These are phyloP conservation scores for Hyles euphorbiae DNA, from an alignment of 1,140 invertebrate genomes.

Conservation along the genomic window DNA sequence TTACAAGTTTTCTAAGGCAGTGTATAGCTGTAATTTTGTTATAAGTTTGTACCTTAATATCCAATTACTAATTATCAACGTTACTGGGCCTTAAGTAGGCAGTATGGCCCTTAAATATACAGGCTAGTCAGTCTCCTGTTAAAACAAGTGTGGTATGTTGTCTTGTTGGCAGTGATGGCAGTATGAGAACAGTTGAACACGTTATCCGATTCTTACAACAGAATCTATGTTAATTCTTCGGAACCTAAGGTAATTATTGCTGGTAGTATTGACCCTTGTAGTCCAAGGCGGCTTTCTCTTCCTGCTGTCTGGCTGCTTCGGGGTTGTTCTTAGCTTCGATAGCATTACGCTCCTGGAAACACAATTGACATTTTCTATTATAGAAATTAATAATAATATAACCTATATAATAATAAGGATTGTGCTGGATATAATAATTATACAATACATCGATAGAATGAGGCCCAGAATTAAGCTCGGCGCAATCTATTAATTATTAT, in stretches of 20 bases:
- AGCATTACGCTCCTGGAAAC: slow-evolving; percentile 69
- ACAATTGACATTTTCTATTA: too few relatives aligned
- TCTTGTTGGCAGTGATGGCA: background rate
- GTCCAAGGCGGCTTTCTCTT: slow-evolving; percentile 74
- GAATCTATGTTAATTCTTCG: background rate
- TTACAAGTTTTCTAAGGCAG: too few relatives aligned
- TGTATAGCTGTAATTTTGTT: too few relatives aligned
- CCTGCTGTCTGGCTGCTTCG: slow-evolving; percentile 69
- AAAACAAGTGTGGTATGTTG: background rate
- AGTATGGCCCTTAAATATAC: background rate
- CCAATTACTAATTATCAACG: too few relatives aligned
- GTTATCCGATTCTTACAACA: slow-evolving; percentile 4
- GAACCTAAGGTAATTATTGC: slow-evolving; percentile 31
- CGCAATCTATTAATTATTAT: too few relatives aligned
- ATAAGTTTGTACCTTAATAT: too few relatives aligned
- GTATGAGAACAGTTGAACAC: background rate
- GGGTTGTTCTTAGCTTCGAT: slow-evolving; percentile 75
- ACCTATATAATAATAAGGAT: too few relatives aligned
- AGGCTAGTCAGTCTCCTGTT: slow-evolving; percentile 9
- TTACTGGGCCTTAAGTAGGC: too few relatives aligned
- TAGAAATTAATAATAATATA: too few relatives aligned
- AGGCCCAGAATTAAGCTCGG: too few relatives aligned
- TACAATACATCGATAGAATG: too few relatives aligned
- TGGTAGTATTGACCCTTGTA: slow-evolving; percentile 77
- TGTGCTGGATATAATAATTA: too few relatives aligned